Conservation (phyloP, 2,888 invertebrate species). For the Capitulum mitella region DNA sequence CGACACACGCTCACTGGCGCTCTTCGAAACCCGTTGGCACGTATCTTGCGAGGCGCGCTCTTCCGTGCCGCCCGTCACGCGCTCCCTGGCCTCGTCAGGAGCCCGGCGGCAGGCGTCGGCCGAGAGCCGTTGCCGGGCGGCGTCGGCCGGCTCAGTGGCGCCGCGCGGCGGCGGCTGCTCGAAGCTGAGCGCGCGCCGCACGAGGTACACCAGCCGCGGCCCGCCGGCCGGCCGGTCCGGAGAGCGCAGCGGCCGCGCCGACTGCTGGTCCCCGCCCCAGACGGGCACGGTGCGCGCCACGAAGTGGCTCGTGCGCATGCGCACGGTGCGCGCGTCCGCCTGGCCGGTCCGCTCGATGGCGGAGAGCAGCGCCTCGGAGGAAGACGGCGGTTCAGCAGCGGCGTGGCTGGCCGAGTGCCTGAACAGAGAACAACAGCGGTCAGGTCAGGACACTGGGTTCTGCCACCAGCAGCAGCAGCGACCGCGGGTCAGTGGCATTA, state of each 20-base stretch:
- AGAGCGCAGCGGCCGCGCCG: background rate
- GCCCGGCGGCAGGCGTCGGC: background rate
- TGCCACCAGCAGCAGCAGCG: too few relatives aligned
- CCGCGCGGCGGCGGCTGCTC: conserved; percentile 15
- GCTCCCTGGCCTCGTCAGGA: too few relatives aligned
- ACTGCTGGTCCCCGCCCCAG: background rate
- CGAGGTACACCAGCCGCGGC: background rate
- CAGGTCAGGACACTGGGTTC: too few relatives aligned
- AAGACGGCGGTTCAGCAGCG: background rate
- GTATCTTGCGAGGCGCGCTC: too few relatives aligned
- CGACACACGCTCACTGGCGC: too few relatives aligned
- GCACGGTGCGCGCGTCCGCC: background rate
- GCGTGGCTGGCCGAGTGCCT: background rate
- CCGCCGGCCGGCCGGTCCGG: background rate
- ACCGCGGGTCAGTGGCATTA: too few relatives aligned
- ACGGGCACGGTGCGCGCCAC: background rate
- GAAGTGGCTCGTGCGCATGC: background rate
- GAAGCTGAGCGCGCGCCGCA: conserved; percentile 18
- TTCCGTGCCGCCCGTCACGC: too few relatives aligned
- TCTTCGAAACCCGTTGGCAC: too few relatives aligned
- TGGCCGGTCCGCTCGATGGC: conserved; percentile 14
- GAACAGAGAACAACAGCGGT: background rate
- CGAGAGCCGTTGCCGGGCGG: background rate
- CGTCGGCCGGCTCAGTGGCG: background rate
- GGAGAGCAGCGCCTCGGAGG: background rate